A percentile compares a stretch with the other conserved stretches of the same genome.
Conservation (phyloP, 2,113 vertebrate genomes). For the Hemiprocne comata region DNA sequence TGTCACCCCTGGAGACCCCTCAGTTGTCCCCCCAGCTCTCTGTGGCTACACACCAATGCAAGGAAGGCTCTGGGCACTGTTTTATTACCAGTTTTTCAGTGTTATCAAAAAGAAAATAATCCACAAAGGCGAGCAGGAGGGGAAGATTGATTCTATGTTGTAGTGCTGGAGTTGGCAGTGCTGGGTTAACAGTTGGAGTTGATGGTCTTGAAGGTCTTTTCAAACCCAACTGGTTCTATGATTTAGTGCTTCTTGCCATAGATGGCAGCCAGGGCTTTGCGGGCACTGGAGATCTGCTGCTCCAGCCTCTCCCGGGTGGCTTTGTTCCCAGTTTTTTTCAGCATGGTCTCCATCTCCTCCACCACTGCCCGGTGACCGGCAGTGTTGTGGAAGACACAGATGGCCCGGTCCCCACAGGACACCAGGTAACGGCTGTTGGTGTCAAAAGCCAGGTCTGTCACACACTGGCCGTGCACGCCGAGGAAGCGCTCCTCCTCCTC, state of each 20-base stretch:
- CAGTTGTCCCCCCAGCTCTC: accelerated
- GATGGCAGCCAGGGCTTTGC: constrained; percentile 80
- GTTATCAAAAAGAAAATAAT: neutral
- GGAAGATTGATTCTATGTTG: too few relatives aligned
- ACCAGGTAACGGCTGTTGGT: constrained; percentile 84
- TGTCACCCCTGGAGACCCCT: accelerated
- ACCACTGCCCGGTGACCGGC: constrained; percentile 87
- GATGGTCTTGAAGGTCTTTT: too few relatives aligned
- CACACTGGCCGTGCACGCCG: constrained; percentile 75
- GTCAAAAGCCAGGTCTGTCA: constrained; percentile 87
- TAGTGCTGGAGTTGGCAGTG: too few relatives aligned
- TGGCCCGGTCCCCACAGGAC: constrained; percentile 86
- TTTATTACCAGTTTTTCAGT: constrained; percentile 5
- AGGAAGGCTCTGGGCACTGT: neutral
- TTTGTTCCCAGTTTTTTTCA: constrained; percentile 85
- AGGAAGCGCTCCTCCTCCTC: constrained; percentile 85
- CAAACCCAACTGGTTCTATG: too few relatives aligned
- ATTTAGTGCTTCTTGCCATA: constrained; percentile 67
- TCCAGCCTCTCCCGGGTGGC: constrained; percentile 87
- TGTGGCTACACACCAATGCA: accelerated
- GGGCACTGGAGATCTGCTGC: constrained; percentile 86
- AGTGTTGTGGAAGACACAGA: constrained; percentile 88
- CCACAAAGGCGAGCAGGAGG: too few relatives aligned
- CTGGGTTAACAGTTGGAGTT: too few relatives aligned
- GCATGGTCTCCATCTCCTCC: constrained; percentile 86